phyloP scores from a whole-genome alignment of 2,113 vertebrate species.

The Vulpes vulpes region DNA sequence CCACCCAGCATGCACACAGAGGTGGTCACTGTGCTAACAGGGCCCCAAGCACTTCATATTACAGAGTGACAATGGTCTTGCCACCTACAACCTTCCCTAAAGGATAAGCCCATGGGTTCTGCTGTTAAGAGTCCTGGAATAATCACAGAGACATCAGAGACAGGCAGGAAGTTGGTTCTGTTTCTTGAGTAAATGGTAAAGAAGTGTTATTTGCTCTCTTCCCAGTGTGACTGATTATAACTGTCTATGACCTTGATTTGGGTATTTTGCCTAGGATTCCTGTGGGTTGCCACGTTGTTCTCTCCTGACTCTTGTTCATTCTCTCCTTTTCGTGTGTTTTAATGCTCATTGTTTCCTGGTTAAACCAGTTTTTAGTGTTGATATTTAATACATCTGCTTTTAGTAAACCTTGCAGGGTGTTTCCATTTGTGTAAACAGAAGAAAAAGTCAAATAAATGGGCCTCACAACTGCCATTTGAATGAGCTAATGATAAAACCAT shows the following conservation, averaged over 20 bases:
- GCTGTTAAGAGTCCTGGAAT: not conserved
- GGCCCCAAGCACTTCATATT: not conserved
- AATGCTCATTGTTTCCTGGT: slow-evolving; percentile 49
- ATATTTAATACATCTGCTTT: slow-evolving; percentile 49
- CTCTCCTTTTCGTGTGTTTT: slow-evolving; percentile 25
- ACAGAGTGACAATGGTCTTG: not conserved
- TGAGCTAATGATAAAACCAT: not conserved
- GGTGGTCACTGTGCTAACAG: not conserved
- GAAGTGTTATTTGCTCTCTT: not conserved
- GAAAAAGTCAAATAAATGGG: slow-evolving; percentile 19
- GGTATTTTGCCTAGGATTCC: not conserved
- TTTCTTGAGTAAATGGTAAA: not conserved
- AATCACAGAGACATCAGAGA: not conserved
- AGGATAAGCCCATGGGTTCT: not conserved
- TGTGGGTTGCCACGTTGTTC: not conserved
- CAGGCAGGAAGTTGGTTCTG: not conserved
- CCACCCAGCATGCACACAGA: too few relatives aligned
- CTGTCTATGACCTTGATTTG: not conserved
- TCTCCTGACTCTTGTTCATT: not conserved
- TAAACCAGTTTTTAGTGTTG: slow-evolving; percentile 64
- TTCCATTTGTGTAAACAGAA: slow-evolving; percentile 62
- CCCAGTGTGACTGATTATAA: not conserved
- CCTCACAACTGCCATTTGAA: not conserved
- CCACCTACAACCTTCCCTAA: not conserved
- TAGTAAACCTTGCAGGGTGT: not conserved